Evolutionary conservation across 2,797 vertebrate genomes (phyloP).

Genomic region (Nyctalus aviator): DNA sequence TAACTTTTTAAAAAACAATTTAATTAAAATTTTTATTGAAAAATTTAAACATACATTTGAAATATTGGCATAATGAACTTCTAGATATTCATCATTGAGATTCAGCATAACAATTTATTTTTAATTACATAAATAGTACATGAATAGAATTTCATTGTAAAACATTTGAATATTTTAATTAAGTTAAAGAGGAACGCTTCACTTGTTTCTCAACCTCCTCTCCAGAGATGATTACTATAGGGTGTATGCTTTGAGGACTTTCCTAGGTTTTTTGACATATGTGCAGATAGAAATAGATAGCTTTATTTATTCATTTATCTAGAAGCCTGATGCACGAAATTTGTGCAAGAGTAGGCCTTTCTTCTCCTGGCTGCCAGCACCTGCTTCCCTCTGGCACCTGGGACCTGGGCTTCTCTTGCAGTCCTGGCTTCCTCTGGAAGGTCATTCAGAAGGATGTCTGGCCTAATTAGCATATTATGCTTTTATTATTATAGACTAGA

Average conservation of each 20-base stretch:
- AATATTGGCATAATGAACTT: neutral
- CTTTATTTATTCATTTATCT: neutral
- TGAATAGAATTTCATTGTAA: neutral
- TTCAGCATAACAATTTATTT: constrained; percentile 4
- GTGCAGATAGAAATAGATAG: neutral
- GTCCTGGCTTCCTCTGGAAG: no score
- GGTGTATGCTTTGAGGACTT: neutral
- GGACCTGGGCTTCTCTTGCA: no score
- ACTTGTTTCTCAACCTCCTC: neutral
- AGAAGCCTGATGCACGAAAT: no score
- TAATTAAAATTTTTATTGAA: neutral
- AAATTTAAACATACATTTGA: neutral
- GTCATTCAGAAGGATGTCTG: no score
- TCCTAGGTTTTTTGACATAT: neutral
- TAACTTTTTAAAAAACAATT: neutral
- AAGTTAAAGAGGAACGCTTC: neutral
- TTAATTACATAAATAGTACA: neutral
- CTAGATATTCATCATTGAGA: neutral
- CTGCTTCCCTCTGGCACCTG: no score
- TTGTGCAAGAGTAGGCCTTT: no score
- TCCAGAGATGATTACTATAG: neutral
- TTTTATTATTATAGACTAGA: no score
- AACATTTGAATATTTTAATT: neutral
- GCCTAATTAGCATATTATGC: no score
- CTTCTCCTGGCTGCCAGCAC: no score